phyloP scores from a whole-genome alignment of 1,140 invertebrate genomes.

The Daktulosphaira vitifoliae region DNA sequence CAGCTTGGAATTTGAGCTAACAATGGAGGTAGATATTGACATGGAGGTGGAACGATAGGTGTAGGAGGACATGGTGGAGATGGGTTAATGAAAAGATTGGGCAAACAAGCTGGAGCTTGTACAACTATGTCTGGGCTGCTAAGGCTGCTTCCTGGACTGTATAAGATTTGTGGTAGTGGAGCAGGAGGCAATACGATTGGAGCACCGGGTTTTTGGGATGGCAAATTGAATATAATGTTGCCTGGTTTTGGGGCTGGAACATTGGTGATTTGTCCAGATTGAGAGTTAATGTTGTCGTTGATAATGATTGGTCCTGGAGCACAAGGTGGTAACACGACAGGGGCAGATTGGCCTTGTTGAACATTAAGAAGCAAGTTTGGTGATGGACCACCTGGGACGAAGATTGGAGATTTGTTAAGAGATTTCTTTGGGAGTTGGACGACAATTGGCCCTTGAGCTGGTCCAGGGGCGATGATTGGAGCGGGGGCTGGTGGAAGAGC shows the following conservation, averaged over 20 bases:
- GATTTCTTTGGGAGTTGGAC: too few relatives aligned
- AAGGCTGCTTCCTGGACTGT: too few relatives aligned
- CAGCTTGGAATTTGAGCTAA: too few relatives aligned
- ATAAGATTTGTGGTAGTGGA: neutral
- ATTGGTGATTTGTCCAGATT: neutral
- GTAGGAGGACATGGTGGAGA: too few relatives aligned
- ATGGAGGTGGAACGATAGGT: too few relatives aligned
- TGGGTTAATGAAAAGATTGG: too few relatives aligned
- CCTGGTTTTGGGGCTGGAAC: neutral
- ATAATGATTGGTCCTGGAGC: neutral
- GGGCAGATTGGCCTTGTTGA: neutral
- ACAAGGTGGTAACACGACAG: neutral
- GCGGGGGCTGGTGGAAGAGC: neutral
- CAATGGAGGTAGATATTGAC: too few relatives aligned
- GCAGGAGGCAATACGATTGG: neutral
- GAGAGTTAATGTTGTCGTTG: neutral
- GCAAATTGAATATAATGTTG: neutral
- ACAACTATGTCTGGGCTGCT: too few relatives aligned
- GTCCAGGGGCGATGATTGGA: neutral
- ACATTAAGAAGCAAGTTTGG: conserved; percentile 8
- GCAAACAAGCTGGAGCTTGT: too few relatives aligned
- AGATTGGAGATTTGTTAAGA: neutral
- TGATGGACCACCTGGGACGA: neutral
- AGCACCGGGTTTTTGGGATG: neutral
- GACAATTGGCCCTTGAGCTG: too few relatives aligned